phyloP scores from a whole-genome alignment of 1,140 invertebrate species.

The Bombus balteatus region DNA sequence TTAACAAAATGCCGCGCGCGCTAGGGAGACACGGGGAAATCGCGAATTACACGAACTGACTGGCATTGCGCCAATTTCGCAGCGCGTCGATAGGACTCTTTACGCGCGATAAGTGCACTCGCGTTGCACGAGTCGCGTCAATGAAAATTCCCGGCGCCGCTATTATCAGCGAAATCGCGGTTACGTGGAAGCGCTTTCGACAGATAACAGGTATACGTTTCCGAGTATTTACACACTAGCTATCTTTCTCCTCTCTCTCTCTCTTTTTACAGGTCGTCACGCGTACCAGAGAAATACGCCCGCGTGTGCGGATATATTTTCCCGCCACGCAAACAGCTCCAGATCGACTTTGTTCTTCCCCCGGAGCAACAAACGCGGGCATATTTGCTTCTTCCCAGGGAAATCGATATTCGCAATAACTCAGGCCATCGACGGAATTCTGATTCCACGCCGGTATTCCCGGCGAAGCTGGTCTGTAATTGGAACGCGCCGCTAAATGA shows the following conservation, averaged over 20 bases:
- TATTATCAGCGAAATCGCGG: constrained; percentile 38
- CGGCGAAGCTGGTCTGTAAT: constrained; percentile 1
- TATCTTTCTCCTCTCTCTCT: background rate
- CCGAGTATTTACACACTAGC: constrained; percentile 18
- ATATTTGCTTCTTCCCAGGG: constrained; percentile 13
- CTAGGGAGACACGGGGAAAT: background rate
- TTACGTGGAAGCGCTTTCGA: constrained; percentile 34
- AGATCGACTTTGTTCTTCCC: constrained; percentile 27
- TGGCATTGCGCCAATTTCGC: constrained; percentile 45
- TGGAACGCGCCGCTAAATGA: background rate
- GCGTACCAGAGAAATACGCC: background rate
- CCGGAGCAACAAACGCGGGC: constrained; percentile 8
- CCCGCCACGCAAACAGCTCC: background rate
- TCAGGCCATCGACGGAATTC: background rate
- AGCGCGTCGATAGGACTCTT: constrained; percentile 45
- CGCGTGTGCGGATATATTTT: background rate
- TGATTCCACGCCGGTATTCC: background rate
- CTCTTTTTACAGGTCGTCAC: background rate
- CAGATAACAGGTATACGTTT: constrained; percentile 32
- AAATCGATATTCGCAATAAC: constrained; percentile 25
- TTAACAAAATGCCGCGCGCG: background rate
- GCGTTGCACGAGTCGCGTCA: constrained; percentile 25
- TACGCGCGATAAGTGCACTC: constrained; percentile 48
- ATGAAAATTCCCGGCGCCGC: constrained; percentile 39
- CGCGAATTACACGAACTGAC: background rate